Evolutionary conservation across 2,797 vertebrate species (phyloP), one percentile per base, ranked within the genome.

Genomic region (Myripristis jacobus): DNA sequence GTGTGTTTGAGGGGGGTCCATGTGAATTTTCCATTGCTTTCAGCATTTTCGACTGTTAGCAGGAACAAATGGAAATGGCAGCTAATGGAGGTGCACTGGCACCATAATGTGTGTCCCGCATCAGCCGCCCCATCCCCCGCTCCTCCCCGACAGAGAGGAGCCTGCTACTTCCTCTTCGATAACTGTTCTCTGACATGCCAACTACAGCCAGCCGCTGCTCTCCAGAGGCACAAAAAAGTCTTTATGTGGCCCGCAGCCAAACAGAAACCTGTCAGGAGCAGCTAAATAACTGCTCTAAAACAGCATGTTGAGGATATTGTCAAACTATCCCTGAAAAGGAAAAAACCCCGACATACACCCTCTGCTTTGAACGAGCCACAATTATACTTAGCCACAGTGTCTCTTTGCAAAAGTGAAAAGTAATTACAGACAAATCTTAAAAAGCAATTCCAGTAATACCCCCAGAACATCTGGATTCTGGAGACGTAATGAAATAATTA

Each of bases 1-100:
- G 36, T 43, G 46, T 73, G 62, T 77, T 78, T 13, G 34, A 48
- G 53, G 56, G 53, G 67, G 66, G 64, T 66, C 66, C 53, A 63
- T 85, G 70, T 87, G 81, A 81, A 83, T 89, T 88, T 88, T 79
- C 86, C 80, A 74, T 89, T 72, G 75, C 82, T 87, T 85, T 74
- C 74, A 87, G 85, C 75, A 34, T 69, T 84, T 85, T 70, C 50
- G 77, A 66, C 73, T 66, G 55, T 81, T 79, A 85, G 73, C 38
- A 15, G 54, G 63, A 43, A n/a, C 44, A n/a, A 73, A 79, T 75
- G 82, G 41, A 82, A 80, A 83, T 72, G 70, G 65, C 51, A 60
- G 67, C 82, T 89, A 90, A 87, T 85, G 73, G 65, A 70, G 70
- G 66, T 4, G 15, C 43, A 18, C 61, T n/a, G 70, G 66, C 4